phyloP scores from a whole-genome alignment of 2,797 vertebrate genomes.

The Enteromius mattozi region DNA sequence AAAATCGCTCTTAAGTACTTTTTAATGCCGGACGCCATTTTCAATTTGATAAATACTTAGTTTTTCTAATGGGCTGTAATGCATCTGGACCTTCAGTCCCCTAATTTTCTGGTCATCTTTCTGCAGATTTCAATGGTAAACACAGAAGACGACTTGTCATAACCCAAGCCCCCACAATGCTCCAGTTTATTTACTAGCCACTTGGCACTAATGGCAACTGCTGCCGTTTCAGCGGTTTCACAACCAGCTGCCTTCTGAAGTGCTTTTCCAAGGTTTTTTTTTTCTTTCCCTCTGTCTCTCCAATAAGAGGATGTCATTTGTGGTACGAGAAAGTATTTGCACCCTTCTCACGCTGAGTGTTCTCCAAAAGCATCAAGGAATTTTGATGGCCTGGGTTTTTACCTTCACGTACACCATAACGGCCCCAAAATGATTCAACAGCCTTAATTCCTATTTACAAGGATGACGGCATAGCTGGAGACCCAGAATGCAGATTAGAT shows the following conservation, averaged over 20 bases:
- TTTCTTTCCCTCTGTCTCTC: background rate
- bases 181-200: conserved; percentile 67
- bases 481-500: conserved; percentile 13
- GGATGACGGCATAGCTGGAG: conserved; percentile 13
- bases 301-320: conserved; percentile 64
- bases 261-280: conserved; percentile 78
- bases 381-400: conserved; percentile 38
- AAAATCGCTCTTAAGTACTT: background rate
- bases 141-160: conserved; percentile 95
- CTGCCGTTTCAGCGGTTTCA: conserved; percentile 74
- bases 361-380: conserved; percentile 56
- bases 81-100: background rate
- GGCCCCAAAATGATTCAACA: conserved; percentile 16
- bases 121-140: conserved; percentile 96
- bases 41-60: background rate
- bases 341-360: conserved; percentile 49
- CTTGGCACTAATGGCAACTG: conserved; percentile 78
- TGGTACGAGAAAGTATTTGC: conserved; percentile 75
- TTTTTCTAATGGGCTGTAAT: background rate
- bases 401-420: conserved; percentile 1
- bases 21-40: background rate
- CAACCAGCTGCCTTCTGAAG: conserved; percentile 86
- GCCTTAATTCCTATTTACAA: conserved; percentile 27
- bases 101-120: conserved; percentile 37
- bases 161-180: conserved; percentile 72